A percentile compares a stretch with the other conserved stretches of the same genome.
These are phyloP conservation scores for Paralvinella palmiformis DNA, from an alignment of 1,140 invertebrate genomes.

Conservation along the genomic window DNA sequence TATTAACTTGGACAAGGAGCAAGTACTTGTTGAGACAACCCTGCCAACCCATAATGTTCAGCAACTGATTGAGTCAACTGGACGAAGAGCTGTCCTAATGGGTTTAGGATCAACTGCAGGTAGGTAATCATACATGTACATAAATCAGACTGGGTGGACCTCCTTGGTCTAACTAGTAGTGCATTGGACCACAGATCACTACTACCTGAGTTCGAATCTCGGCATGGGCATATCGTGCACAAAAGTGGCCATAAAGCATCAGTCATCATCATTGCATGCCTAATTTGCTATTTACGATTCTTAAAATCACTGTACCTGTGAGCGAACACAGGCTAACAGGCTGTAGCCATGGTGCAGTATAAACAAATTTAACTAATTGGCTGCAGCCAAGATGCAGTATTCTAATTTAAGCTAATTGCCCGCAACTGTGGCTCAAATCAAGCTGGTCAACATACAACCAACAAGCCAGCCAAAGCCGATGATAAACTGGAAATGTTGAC, in stretches of 20 bases:
- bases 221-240: neutral
- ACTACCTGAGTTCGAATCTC: neutral
- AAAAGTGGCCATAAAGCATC: neutral
- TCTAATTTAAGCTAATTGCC: too few relatives aligned
- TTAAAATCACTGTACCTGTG: too few relatives aligned
- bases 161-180: neutral
- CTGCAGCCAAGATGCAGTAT: too few relatives aligned
- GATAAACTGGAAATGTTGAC: too few relatives aligned
- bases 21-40: slow-evolving; percentile 60
- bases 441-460: too few relatives aligned
- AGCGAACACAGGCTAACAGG: too few relatives aligned
- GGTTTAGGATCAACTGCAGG: slow-evolving; percentile 61
- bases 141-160: neutral
- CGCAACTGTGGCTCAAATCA: too few relatives aligned
- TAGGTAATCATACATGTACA: slow-evolving; percentile 3
- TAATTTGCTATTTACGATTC: neutral
- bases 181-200: neutral
- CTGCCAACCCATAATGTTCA: slow-evolving; percentile 59
- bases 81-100: slow-evolving; percentile 66
- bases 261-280: neutral
- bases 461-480: too few relatives aligned
- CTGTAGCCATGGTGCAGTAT: too few relatives aligned
- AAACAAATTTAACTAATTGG: too few relatives aligned
- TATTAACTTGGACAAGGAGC: too few relatives aligned
- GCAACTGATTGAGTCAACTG: slow-evolving; percentile 60